phyloP scores from a whole-genome alignment of 2,888 invertebrate genomes.

The Aquatica leii region DNA sequence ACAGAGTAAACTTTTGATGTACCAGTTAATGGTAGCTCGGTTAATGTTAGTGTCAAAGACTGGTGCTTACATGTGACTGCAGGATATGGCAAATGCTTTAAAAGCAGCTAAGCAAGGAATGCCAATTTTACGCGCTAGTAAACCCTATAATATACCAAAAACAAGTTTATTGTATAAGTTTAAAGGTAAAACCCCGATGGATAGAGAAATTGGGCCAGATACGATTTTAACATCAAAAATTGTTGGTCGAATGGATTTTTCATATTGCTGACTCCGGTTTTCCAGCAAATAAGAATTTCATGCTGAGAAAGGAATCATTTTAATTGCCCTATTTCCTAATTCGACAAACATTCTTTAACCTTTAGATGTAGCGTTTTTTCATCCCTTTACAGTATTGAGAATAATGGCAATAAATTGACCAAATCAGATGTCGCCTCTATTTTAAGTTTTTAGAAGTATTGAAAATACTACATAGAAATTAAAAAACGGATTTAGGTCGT shows the following conservation, averaged over 20 bases:
- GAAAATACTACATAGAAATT: too few relatives aligned
- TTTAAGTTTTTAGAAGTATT: too few relatives aligned
- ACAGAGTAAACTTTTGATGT: background rate
- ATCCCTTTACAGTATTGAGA: too few relatives aligned
- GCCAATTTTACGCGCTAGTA: background rate
- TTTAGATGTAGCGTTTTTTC: too few relatives aligned
- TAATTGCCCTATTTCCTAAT: too few relatives aligned
- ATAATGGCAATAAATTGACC: too few relatives aligned
- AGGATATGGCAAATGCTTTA: background rate
- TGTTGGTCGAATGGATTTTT: background rate
- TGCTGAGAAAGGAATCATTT: background rate
- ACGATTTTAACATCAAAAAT: background rate
- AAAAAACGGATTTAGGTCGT: too few relatives aligned
- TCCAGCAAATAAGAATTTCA: background rate
- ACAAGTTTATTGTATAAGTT: background rate
- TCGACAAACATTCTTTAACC: too few relatives aligned
- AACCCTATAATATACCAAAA: background rate
- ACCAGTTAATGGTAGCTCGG: background rate
- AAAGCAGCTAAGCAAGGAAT: background rate
- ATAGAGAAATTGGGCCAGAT: background rate
- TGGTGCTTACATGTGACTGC: background rate
- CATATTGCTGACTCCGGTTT: background rate
- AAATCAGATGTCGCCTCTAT: too few relatives aligned
- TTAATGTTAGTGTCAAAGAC: background rate
- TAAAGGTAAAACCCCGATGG: background rate